A percentile compares a stretch with the other conserved stretches of the same genome.
Evolutionary conservation across 2,797 vertebrate genomes (phyloP).

Genomic region (Lepus townsendii): DNA sequence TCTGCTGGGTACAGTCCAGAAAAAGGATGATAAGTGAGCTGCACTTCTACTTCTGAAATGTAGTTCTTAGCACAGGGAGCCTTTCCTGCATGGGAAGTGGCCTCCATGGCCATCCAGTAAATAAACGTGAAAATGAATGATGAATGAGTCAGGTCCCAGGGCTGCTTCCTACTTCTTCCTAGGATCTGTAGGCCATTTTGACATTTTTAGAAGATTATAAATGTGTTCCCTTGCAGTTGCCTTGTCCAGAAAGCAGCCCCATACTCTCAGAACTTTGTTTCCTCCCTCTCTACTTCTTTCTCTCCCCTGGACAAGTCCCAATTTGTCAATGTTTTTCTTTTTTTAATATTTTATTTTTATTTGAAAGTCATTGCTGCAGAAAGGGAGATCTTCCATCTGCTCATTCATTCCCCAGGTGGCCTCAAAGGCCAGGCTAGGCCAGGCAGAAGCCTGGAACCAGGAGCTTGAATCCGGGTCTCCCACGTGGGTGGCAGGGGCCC

Average conservation of each 20-base stretch:
- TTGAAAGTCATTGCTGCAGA: too few species aligned
- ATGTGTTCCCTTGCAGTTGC: neutral
- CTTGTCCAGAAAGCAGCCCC: neutral
- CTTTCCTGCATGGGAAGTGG: neutral
- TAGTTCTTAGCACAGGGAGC: neutral
- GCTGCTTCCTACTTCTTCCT: neutral
- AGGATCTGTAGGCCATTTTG: neutral
- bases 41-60: neutral
- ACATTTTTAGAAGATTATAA: constrained; percentile 11
- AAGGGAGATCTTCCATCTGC: too few species aligned
- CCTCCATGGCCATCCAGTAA: neutral
- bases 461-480: too few species aligned
- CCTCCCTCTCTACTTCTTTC: neutral
- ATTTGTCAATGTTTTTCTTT: neutral
- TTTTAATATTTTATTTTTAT: too few species aligned
- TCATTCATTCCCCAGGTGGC: too few species aligned
- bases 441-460: too few species aligned
- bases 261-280: neutral
- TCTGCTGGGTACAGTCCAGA: neutral
- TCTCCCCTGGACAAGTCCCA: constrained; percentile 1
- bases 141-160: neutral
- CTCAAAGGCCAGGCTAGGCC: too few species aligned
- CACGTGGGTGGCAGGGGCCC: too few species aligned
- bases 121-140: neutral
- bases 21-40: neutral